A percentile compares a stretch with the other conserved stretches of the same genome.
These are phyloP conservation scores for Acanthopagrus latus DNA, from an alignment of 2,797 vertebrate species.

Conservation along the genomic window DNA sequence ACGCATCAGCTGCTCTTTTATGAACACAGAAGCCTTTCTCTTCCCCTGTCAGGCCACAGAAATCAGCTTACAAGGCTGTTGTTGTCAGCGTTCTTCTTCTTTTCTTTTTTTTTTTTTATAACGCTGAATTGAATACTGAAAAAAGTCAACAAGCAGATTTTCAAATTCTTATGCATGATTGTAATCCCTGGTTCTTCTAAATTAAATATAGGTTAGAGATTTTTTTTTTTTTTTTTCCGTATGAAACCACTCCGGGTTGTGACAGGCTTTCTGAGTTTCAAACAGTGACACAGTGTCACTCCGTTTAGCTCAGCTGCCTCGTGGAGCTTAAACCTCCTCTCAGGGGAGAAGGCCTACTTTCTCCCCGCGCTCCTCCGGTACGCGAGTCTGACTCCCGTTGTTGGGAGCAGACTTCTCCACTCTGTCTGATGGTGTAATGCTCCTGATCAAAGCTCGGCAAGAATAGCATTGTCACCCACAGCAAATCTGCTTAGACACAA, in stretches of 20 bases:
- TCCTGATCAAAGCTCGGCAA: constrained; percentile 74
- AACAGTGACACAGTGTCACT: constrained; percentile 45
- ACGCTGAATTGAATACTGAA: background rate
- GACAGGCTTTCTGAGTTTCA: constrained; percentile 40
- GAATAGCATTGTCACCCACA: constrained; percentile 66
- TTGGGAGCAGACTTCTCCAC: constrained; percentile 51
- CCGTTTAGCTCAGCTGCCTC: constrained; percentile 53
- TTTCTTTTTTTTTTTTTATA: constrained; percentile 46
- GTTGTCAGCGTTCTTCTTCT: background rate
- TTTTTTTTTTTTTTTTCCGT: background rate
- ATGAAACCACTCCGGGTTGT: background rate
- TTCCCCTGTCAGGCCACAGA: constrained; percentile 44
- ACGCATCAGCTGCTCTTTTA: constrained; percentile 48
- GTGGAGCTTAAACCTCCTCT: constrained; percentile 54
- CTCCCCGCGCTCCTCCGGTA: constrained; percentile 47
- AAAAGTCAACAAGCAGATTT: background rate
- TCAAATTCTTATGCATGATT: background rate
- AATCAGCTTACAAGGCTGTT: constrained; percentile 28
- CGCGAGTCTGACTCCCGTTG: constrained; percentile 54
- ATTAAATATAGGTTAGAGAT: constrained; percentile 1
- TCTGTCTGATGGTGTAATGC: constrained; percentile 55
- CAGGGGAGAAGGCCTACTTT: constrained; percentile 74
- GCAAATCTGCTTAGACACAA: constrained; percentile 63
- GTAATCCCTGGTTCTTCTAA: background rate
- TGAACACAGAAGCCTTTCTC: constrained; percentile 56